Evolutionary conservation across 1,140 invertebrate species (phyloP).

Genomic region (Argopecten irradians): DNA sequence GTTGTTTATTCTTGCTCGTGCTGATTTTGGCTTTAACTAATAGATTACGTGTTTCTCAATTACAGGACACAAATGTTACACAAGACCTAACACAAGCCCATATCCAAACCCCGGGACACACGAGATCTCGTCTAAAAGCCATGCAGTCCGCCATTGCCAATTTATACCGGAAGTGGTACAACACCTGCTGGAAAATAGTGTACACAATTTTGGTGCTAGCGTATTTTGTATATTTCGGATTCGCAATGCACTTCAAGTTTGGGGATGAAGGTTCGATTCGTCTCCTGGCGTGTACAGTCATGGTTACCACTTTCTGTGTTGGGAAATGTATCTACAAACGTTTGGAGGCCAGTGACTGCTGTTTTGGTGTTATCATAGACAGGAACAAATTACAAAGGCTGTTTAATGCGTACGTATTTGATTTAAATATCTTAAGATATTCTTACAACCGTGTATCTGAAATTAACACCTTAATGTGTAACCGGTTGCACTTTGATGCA

Average conservation of each 20-base stretch:
- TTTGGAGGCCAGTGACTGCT: not conserved
- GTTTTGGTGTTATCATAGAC: not conserved
- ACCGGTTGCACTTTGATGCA: no score
- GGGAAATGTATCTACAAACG: not conserved
- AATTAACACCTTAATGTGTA: no score
- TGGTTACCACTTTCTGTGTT: not conserved
- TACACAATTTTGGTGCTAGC: not conserved
- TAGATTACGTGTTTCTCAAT: no score
- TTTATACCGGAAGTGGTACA: not conserved
- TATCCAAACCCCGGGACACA: not conserved
- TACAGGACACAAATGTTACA: not conserved
- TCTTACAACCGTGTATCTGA: no score
- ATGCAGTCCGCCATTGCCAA: not conserved
- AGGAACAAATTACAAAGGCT: not conserved
- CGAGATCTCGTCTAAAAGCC: not conserved
- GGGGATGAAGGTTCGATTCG: constrained; percentile 43
- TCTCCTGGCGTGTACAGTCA: constrained; percentile 30
- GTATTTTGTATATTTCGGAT: constrained; percentile 43
- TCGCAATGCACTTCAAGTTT: constrained; percentile 50
- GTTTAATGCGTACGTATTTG: not conserved
- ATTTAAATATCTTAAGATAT: no score
- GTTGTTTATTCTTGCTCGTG: no score
- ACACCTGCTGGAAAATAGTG: not conserved
- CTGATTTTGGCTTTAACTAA: no score
- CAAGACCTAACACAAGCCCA: not conserved